A percentile compares a stretch with the other conserved stretches of the same genome.
phyloP scores from a whole-genome alignment of 2,888 invertebrate genomes.

The Gibbula magus region DNA sequence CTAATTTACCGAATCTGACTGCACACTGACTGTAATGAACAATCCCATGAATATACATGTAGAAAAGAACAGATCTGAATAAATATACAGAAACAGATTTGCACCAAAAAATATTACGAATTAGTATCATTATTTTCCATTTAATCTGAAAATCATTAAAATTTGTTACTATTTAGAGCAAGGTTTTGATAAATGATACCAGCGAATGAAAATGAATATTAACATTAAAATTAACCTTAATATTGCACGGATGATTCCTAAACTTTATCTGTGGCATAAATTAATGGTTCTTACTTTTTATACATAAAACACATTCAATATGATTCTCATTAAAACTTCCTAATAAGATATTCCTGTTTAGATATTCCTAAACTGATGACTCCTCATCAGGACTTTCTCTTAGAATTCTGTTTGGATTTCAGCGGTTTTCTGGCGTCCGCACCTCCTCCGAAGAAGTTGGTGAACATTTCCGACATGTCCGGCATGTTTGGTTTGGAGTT shows the following conservation, averaged over 20 bases:
- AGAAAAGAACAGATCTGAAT: no score
- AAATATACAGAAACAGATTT: no score
- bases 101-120: no score
- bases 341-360: not conserved
- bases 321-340: no score
- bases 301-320: not conserved
- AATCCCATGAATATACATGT: no score
- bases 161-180: no score
- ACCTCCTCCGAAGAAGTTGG: conserved; percentile 88
- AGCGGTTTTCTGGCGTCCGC: conserved; percentile 61
- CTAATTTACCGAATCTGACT: no score
- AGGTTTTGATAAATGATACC: no score
- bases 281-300: not conserved
- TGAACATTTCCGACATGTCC: conserved; percentile 96
- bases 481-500: conserved; percentile 85
- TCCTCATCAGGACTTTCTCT: conserved; percentile 33
- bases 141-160: no score
- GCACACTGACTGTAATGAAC: no score
- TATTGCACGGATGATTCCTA: not conserved
- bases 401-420: conserved; percentile 49
- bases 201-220: no score
- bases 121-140: no score
- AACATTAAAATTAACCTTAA: not conserved
- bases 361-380: not conserved
- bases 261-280: not conserved